A percentile compares a stretch with the other conserved stretches of the same genome.
Conservation (phyloP, 2,113 vertebrate genomes). For the Nettapus auritus region DNA sequence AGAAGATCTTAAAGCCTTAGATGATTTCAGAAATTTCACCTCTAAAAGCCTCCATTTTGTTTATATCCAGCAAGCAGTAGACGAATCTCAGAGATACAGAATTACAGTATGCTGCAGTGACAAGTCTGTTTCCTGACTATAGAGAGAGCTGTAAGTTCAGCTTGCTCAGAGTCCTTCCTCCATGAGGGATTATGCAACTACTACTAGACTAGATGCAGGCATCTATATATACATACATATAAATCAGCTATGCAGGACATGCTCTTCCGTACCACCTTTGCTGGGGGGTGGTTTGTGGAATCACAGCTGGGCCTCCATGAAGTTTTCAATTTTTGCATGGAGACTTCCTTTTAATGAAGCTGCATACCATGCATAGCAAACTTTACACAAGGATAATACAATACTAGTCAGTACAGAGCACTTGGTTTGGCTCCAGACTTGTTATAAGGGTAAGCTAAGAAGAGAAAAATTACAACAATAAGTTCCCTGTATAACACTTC, state of each 20-base stretch:
- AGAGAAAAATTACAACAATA: not conserved
- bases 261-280: not conserved
- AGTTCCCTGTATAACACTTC: not conserved
- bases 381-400: not conserved
- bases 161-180: not conserved
- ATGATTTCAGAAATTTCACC: not conserved
- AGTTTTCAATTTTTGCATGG: not conserved
- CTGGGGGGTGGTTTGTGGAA: not conserved
- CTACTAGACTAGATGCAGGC: not conserved
- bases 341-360: not conserved
- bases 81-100: not conserved
- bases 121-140: not conserved
- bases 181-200: not conserved
- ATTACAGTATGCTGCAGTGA: not conserved
- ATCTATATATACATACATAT: not conserved
- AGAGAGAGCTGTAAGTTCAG: not conserved
- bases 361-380: not conserved
- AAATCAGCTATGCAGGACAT: not conserved
- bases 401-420: not conserved
- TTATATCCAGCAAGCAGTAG: not conserved
- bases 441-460: not conserved
- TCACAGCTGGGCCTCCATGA: not conserved
- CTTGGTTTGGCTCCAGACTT: not conserved
- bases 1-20: not conserved
- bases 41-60: not conserved